These are phyloP conservation scores for Thymelicus lineola DNA, from an alignment of 2,888 invertebrate species.

Conservation along the genomic window DNA sequence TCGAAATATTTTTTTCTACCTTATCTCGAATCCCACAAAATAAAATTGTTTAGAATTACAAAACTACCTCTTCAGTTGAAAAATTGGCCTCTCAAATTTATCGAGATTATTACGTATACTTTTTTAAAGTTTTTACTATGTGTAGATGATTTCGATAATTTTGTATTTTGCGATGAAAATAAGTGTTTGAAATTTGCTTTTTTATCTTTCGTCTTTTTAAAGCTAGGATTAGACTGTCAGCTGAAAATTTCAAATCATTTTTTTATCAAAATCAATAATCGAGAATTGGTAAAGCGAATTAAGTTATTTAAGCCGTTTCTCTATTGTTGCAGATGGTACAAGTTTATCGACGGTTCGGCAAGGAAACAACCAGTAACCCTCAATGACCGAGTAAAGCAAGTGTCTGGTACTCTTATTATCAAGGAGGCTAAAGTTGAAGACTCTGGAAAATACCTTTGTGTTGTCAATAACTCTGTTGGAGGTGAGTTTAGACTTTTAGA, in stretches of 20 bases:
- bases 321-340: constrained; percentile 95
- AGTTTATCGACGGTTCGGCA: constrained; percentile 94
- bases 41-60: neutral
- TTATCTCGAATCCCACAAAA: neutral
- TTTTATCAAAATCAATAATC: neutral
- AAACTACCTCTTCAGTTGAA: neutral
- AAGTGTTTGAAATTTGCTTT: neutral
- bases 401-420: constrained; percentile 97
- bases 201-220: neutral
- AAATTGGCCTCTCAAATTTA: constrained; percentile 4
- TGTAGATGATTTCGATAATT: neutral
- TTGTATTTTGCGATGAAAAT: neutral
- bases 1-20: neutral
- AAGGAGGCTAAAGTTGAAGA: constrained; percentile 96
- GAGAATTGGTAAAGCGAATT: neutral
- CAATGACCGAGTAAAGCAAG: constrained; percentile 95
- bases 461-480: constrained; percentile 97
- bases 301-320: constrained; percentile 62
- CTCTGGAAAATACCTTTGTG: constrained; percentile 97
- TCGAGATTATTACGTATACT: neutral
- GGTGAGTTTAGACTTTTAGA: constrained; percentile 62
- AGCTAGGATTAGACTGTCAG: neutral
- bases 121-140: neutral
- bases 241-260: neutral
- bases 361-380: constrained; percentile 95